These are phyloP conservation scores for Neotoxoptera formosana DNA, from an alignment of 1,140 invertebrate species.

Conservation along the genomic window DNA sequence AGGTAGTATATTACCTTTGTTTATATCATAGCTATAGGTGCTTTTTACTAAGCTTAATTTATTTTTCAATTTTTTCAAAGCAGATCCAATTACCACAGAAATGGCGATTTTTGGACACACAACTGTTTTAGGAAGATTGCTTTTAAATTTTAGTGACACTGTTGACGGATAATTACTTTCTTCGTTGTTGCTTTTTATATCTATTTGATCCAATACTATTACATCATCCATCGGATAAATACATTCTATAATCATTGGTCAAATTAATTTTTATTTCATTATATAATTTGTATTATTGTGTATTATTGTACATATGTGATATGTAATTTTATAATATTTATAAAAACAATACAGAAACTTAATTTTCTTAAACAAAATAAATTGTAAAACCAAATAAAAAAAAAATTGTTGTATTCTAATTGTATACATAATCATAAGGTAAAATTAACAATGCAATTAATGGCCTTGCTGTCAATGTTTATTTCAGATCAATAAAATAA, in stretches of 20 bases:
- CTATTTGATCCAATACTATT: conserved; percentile 42
- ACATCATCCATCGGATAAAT: conserved; percentile 45
- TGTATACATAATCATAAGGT: too few species aligned
- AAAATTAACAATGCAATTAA: too few species aligned
- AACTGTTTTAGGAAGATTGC: conserved; percentile 41
- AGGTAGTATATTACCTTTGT: conserved; percentile 49
- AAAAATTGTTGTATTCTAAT: too few species aligned
- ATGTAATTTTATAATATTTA: not conserved
- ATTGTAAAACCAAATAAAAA: too few species aligned
- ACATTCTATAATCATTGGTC: conserved; percentile 17
- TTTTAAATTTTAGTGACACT: conserved; percentile 42
- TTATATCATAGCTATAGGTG: conserved; percentile 31
- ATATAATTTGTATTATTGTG: too few species aligned
- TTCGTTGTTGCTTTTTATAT: conserved; percentile 37
- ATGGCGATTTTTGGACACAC: conserved; percentile 45
- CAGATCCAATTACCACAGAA: conserved; percentile 14
- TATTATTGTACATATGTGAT: too few species aligned
- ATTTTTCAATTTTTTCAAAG: conserved; percentile 40
- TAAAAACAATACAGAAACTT: not conserved
- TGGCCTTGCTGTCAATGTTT: too few species aligned
- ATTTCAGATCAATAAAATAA: too few species aligned
- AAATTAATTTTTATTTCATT: not conserved
- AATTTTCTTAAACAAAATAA: too few species aligned
- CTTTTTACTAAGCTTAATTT: conserved; percentile 31
- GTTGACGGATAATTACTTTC: conserved; percentile 33